A percentile compares a stretch with the other conserved stretches of the same genome.
Evolutionary conservation across 2,888 invertebrate genomes (phyloP).

Genomic region (Arrhopalites spinosus): DNA sequence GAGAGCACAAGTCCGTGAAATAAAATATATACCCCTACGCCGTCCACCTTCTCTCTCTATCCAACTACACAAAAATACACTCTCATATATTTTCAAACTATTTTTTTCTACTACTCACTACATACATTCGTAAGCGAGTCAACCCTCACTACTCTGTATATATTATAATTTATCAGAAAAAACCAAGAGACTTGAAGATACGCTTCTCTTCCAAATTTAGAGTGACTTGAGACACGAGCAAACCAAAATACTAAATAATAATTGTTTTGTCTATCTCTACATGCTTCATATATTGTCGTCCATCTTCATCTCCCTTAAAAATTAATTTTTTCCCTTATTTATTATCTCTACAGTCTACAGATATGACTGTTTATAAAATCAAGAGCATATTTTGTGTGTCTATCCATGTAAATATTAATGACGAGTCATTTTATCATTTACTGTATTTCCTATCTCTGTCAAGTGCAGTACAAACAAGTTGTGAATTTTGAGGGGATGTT

Average conservation of each 20-base stretch:
- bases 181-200: background rate
- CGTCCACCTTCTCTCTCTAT: background rate
- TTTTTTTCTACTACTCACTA: background rate
- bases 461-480: no score
- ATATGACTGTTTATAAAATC: no score
- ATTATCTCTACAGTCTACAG: background rate
- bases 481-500: no score
- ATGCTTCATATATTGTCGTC: no score
- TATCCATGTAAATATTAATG: no score
- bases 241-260: background rate
- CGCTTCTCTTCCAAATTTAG: background rate
- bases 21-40: conserved; percentile 31
- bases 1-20: conserved; percentile 45
- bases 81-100: background rate
- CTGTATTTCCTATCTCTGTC: no score
- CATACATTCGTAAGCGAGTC: background rate
- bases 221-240: background rate
- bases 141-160: background rate
- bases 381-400: background rate
- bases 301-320: no score
- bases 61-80: background rate
- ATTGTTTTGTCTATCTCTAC: background rate
- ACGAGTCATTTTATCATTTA: no score
- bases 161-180: no score
- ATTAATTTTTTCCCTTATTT: no score